Base-by-base conservation (phyloP, 2,888 invertebrate species). In the Dexiosoma caninum region DNA sequence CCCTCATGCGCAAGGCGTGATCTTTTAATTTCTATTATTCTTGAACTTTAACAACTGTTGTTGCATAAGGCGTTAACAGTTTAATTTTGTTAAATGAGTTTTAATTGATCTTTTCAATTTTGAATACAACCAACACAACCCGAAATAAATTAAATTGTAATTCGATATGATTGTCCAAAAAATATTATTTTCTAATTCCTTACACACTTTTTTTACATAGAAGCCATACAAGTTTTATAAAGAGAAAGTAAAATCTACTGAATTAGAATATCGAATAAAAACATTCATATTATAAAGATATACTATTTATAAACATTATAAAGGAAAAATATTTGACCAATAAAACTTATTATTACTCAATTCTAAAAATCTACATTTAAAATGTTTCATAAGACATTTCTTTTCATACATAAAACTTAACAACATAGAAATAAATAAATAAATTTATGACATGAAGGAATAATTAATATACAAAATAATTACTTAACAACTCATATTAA, bases 241-340 rank as follows among this genome's bases (percentile, higher is more conserved):
- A n/a, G n/a, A n/a, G n/a, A n/a, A n/a, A n/a, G 12, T 10, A 51
- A 60, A 60, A 40, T 12, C 14, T n/a, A 69, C 14, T 67, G 12
- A 46, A 21, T 44, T 14, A 23, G 6, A 40, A 77, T 14, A 2
- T 9, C n/a, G 23, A 40, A 16, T 14, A 51, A 57, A 37, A 8
- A 55, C 9, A 1, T 5, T n/a, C 30, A 37, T 10, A 8, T 21
- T 32, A 42, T n/a, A 2, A 44, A 37, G 0, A 69, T 23, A 35
- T 40, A 59, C 12, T 37, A 46, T n/a, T 40, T 40, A 51, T 27
- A 27, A 30, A 62, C 21, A 70, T 37, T 42, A 35, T 27, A 64
- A 44, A 35, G 16, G 53, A 64, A 40, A 76, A 71, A 70, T 80
- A 76, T 62, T 69, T 81, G 81, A 81, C 81, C 81, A 81, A 81